These are phyloP conservation scores for Timema podura DNA, from an alignment of 2,888 invertebrate genomes.

Conservation along the genomic window DNA sequence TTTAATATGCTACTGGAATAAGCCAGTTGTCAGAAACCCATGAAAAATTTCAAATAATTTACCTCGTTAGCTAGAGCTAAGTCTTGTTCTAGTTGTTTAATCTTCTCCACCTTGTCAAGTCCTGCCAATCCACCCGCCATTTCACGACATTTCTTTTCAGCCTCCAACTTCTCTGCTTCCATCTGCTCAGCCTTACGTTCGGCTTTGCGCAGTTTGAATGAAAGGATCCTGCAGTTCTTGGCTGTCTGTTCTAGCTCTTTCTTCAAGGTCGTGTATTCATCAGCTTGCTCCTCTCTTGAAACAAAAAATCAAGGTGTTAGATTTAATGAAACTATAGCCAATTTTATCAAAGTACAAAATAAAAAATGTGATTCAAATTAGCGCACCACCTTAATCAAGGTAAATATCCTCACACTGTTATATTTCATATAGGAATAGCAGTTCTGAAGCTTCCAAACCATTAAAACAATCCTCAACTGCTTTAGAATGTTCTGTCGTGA, in stretches of 20 bases:
- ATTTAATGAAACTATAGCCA: not conserved
- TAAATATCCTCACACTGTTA: slow-evolving; percentile 10
- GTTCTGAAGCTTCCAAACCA: too few species aligned
- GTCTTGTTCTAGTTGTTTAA: slow-evolving; percentile 82
- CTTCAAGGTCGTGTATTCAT: slow-evolving; percentile 90
- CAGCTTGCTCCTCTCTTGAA: slow-evolving; percentile 89
- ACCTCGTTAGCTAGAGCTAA: slow-evolving; percentile 75
- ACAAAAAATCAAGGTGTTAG: slow-evolving; percentile 18
- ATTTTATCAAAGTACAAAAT: not conserved
- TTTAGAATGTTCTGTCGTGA: too few species aligned
- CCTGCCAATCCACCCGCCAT: slow-evolving; percentile 54
- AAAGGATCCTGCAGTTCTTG: slow-evolving; percentile 96
- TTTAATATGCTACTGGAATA: not conserved
- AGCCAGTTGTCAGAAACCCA: not conserved
- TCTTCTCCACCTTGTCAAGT: slow-evolving; percentile 60
- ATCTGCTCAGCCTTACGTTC: slow-evolving; percentile 85
- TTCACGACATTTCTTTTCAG: slow-evolving; percentile 59
- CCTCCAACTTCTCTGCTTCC: slow-evolving; percentile 77
- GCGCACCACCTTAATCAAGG: not conserved
- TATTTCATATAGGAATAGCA: too few species aligned
- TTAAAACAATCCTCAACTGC: too few species aligned
- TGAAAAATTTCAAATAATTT: slow-evolving; percentile 9
- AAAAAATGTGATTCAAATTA: not conserved
- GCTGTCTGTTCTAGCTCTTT: slow-evolving; percentile 94
- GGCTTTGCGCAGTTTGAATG: slow-evolving; percentile 95